phyloP scores from a whole-genome alignment of 2,113 vertebrate species.

The Phrynocephalus versicolor region DNA sequence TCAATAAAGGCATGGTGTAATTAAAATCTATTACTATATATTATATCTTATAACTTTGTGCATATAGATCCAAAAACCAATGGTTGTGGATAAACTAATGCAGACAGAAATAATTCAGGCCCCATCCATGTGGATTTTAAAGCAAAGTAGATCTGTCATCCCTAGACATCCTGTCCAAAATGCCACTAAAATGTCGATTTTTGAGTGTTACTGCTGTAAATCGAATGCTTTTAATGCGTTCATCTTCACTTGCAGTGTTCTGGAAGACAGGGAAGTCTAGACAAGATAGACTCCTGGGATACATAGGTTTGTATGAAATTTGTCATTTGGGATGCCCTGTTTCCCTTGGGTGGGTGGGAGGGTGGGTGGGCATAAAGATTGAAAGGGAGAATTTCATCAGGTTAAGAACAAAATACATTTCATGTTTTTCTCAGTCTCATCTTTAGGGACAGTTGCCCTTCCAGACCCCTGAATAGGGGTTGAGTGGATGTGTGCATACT shows the following conservation, averaged over 20 bases:
- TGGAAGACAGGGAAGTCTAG: background rate
- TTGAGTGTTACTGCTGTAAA: background rate
- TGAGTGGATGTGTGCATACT: background rate
- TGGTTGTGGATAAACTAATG: background rate
- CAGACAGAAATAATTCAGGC: background rate
- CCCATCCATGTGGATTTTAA: background rate
- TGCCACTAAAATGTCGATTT: background rate
- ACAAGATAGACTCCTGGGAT: constrained; percentile 8
- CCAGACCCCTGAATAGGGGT: background rate
- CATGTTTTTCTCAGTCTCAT: background rate
- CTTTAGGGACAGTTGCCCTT: background rate
- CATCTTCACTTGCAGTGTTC: background rate
- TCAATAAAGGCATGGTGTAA: background rate
- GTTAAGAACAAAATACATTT: background rate
- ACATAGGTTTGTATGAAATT: background rate
- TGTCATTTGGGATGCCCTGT: background rate
- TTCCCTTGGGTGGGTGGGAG: too few relatives aligned
- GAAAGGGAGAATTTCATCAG: background rate
- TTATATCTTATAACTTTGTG: background rate
- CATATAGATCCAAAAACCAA: background rate
- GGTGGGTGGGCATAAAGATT: background rate
- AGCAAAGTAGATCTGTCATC: constrained; percentile 16
- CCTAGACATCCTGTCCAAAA: background rate
- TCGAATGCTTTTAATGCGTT: background rate
- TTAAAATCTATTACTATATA: constrained; percentile 11